Evolutionary conservation across 2,888 invertebrate genomes (phyloP).

Genomic region (Oscheius myriophilus): DNA sequence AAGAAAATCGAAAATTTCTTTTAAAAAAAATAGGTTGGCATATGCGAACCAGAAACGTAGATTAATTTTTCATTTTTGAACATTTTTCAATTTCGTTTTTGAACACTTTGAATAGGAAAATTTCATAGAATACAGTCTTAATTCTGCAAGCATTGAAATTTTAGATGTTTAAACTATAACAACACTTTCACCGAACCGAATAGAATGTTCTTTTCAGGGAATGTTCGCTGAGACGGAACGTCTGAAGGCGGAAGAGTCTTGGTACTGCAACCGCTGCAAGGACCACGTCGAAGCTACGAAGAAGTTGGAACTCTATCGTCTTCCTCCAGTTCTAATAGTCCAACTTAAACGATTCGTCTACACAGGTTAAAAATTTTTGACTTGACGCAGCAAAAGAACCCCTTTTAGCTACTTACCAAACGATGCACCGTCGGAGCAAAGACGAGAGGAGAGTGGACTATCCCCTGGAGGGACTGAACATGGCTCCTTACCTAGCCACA

Average conservation of each 20-base stretch:
- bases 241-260: conserved; percentile 74
- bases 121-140: no score
- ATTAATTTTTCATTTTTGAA: no score
- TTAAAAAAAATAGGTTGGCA: no score
- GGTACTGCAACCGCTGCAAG: conserved; percentile 68
- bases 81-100: no score
- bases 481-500: conserved; percentile 53
- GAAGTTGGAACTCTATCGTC: conserved; percentile 70
- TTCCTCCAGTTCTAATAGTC: conserved; percentile 71
- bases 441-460: conserved; percentile 59
- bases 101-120: no score
- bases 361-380: conserved; percentile 60
- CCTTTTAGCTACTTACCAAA: conserved; percentile 35
- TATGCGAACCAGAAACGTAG: no score
- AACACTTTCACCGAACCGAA: no score
- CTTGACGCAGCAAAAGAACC: background rate
- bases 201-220: conserved; percentile 50
- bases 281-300: conserved; percentile 71
- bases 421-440: conserved; percentile 56
- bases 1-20: no score
- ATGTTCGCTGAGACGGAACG: conserved; percentile 74
- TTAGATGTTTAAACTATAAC: no score
- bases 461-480: conserved; percentile 64
- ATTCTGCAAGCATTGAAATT: no score
- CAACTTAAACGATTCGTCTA: conserved; percentile 72